Evolutionary conservation across 2,888 invertebrate species (phyloP).

Genomic region (Cepaea hortensis): DNA sequence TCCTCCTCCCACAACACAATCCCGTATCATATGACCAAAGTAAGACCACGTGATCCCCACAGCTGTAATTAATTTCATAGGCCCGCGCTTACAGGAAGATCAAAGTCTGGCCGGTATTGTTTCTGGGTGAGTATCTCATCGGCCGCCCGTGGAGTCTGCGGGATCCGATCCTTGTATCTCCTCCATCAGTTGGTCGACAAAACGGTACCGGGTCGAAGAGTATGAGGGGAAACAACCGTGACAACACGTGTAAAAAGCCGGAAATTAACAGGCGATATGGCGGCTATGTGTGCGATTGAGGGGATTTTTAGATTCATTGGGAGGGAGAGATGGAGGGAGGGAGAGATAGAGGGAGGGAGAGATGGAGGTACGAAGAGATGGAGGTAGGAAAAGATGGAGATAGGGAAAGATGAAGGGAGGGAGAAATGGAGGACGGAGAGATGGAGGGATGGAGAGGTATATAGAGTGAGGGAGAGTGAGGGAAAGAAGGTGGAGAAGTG

Average conservation of each 20-base stretch:
- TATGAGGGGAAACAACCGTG: conserved; percentile 26
- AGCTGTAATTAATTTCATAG: conserved; percentile 1
- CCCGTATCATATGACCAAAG: no score
- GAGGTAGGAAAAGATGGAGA: neutral
- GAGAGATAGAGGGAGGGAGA: neutral
- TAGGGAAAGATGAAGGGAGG: neutral
- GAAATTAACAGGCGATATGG: conserved; percentile 42
- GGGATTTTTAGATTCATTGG: conserved; percentile 5
- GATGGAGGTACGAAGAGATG: neutral
- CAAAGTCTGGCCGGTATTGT: conserved; percentile 9
- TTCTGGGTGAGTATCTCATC: neutral
- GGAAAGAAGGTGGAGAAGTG: neutral
- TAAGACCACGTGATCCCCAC: neutral
- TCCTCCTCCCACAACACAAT: no score
- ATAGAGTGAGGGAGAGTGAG: neutral
- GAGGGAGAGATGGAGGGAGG: neutral
- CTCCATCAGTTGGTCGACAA: conserved; percentile 12
- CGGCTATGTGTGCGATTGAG: conserved; percentile 28
- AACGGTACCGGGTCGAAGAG: conserved; percentile 10
- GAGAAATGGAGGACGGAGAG: neutral
- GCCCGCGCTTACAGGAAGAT: neutral
- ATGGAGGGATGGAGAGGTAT: neutral
- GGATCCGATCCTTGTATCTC: neutral
- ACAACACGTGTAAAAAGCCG: conserved; percentile 47
- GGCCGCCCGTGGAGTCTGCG: conserved; percentile 1